Percentiles rank a stretch among this genome's conserved stretches.
Conservation (phyloP, 2,888 invertebrate genomes). For the Calliphora vomitoria region DNA sequence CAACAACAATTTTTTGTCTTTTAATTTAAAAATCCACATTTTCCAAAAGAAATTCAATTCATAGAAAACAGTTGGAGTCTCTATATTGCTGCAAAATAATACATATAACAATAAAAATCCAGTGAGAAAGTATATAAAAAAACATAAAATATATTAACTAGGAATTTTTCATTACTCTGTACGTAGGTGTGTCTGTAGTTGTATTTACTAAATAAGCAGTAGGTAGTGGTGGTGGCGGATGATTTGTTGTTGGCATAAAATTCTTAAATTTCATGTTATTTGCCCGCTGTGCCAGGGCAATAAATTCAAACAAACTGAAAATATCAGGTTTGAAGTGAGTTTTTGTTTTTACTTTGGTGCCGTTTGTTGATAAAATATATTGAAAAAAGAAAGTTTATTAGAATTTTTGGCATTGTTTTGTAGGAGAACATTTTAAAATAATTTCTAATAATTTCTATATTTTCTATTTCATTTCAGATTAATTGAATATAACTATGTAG, state of each 20-base stretch:
- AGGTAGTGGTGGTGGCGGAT: background rate
- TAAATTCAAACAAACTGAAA: conserved; percentile 58
- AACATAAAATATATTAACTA: conserved; percentile 12
- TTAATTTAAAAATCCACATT: conserved; percentile 23
- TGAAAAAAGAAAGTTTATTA: background rate
- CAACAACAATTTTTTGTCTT: conserved; percentile 10
- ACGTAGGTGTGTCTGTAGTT: background rate
- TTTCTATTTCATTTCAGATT: too few relatives aligned
- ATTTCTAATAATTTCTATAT: too few relatives aligned
- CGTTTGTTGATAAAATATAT: background rate
- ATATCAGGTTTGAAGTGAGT: background rate
- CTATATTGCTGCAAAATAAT: background rate
- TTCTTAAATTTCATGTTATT: conserved; percentile 43
- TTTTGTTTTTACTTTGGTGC: background rate
- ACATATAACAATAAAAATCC: background rate
- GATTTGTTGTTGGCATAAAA: conserved; percentile 46
- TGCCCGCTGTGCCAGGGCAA: conserved; percentile 44
- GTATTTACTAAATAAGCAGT: background rate
- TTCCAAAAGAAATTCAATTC: conserved; percentile 14
- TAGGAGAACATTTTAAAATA: too few relatives aligned
- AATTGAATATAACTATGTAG: too few relatives aligned
- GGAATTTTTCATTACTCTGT: conserved; percentile 2
- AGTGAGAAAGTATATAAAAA: conserved; percentile 18
- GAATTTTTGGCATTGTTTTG: too few relatives aligned
- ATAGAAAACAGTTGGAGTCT: conserved; percentile 36